Percentiles rank a stretch among this genome's conserved stretches.
phyloP scores from a whole-genome alignment of 2,113 vertebrate species.

The Megaceryle maxima region DNA sequence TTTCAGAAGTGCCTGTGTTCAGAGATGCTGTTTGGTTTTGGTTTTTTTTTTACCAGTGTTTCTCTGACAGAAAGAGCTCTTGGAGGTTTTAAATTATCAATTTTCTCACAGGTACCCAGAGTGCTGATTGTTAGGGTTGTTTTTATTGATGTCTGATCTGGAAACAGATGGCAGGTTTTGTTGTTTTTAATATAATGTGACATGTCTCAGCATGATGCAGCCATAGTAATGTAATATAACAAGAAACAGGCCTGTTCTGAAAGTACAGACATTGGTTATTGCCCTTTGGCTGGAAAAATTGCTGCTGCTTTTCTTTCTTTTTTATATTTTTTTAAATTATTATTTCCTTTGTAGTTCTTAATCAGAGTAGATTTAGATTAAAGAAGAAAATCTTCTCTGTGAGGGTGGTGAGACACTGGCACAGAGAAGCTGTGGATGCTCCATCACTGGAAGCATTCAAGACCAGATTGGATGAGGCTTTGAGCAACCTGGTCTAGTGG shows the following conservation, averaged over 20 bases:
- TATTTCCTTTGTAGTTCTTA: neutral
- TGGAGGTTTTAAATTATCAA: neutral
- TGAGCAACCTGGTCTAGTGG: neutral
- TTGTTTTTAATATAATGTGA: conserved; percentile 2
- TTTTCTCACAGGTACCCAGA: neutral
- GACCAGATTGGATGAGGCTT: neutral
- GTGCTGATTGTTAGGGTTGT: neutral
- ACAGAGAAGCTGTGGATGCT: neutral
- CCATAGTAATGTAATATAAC: neutral
- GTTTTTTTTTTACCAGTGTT: neutral
- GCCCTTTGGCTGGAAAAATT: neutral
- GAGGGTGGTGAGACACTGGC: neutral
- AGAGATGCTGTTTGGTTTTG: neutral
- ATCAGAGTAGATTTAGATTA: neutral
- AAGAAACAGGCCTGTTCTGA: neutral
- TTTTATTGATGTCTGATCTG: conserved; percentile 20
- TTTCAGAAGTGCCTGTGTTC: accelerated
- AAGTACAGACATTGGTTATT: neutral
- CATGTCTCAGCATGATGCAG: neutral
- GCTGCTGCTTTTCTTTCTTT: neutral
- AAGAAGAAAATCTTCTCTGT: neutral
- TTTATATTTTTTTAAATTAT: neutral
- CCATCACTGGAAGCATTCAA: neutral
- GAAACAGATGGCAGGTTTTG: neutral
- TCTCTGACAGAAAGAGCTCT: neutral